phyloP scores from a whole-genome alignment of 2,888 invertebrate species.

The Synergus itoensis region DNA sequence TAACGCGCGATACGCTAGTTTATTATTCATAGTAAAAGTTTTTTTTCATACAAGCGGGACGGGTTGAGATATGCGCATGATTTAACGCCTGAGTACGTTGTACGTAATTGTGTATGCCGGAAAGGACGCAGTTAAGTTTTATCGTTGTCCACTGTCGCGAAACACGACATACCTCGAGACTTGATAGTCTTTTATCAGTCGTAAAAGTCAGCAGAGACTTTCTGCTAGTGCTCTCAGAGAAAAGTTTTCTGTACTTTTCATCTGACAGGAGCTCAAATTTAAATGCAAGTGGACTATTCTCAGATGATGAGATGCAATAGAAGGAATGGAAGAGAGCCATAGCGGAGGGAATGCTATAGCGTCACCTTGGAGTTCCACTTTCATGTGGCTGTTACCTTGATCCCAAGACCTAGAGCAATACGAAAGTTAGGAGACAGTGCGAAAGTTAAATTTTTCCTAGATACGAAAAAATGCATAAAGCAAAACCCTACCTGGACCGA shows the following conservation, averaged over 20 bases:
- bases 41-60: conserved; percentile 22
- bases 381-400: too few species aligned
- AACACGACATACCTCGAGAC: conserved; percentile 31
- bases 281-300: not conserved
- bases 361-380: too few species aligned
- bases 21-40: conserved; percentile 39
- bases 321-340: not conserved
- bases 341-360: too few species aligned
- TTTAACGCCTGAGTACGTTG: conserved; percentile 34
- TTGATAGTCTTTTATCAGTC: conserved; percentile 33
- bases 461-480: too few species aligned
- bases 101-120: conserved; percentile 39
- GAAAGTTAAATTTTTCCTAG: too few species aligned
- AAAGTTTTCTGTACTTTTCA: not conserved
- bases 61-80: conserved; percentile 39
- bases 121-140: conserved; percentile 40
- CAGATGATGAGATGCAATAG: not conserved
- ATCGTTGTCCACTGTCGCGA: conserved; percentile 38
- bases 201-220: conserved; percentile 18
- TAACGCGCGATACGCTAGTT: conserved; percentile 38
- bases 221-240: not conserved
- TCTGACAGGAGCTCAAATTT: conserved; percentile 13
- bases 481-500: too few species aligned
- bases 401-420: too few species aligned
- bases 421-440: too few species aligned